These are phyloP conservation scores for Pantelozetes paolii DNA, from an alignment of 2,888 invertebrate genomes.

Conservation along the genomic window DNA sequence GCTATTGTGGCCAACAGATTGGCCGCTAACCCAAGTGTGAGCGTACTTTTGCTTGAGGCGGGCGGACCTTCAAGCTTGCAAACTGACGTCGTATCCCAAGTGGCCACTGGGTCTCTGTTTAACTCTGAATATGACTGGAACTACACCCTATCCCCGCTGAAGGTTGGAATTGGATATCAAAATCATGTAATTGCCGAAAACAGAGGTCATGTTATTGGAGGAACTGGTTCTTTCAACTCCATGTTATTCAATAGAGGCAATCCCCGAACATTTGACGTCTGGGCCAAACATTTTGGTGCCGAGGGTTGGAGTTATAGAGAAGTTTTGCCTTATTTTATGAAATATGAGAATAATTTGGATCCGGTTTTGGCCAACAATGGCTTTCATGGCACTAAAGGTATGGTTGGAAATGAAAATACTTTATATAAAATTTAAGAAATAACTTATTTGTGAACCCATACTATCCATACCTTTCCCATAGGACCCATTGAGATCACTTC, in stretches of 20 bases:
- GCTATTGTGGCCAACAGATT: slow-evolving; percentile 77
- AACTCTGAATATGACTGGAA: slow-evolving; percentile 65
- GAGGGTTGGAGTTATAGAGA: slow-evolving; percentile 50
- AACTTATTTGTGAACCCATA: too few relatives aligned
- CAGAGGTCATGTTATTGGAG: slow-evolving; percentile 81
- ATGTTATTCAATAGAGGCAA: slow-evolving; percentile 88
- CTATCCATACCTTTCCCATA: too few relatives aligned
- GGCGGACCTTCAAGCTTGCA: slow-evolving; percentile 48
- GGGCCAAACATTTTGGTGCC: slow-evolving; percentile 73
- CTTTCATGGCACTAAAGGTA: neutral
- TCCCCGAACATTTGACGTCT: slow-evolving; percentile 74
- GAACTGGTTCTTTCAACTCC: slow-evolving; percentile 78
- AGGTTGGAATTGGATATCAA: slow-evolving; percentile 46
- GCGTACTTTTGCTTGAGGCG: slow-evolving; percentile 48
- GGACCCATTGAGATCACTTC: slow-evolving; percentile 7
- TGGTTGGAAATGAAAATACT: too few relatives aligned
- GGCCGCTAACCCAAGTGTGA: slow-evolving; percentile 47
- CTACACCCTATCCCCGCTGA: slow-evolving; percentile 80
- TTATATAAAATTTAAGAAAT: too few relatives aligned
- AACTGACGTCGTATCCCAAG: slow-evolving; percentile 47
- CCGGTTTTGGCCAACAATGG: neutral
- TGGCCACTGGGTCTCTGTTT: slow-evolving; percentile 10
- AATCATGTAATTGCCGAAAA: slow-evolving; percentile 61
- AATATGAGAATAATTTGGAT: neutral
- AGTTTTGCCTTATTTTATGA: neutral